Evolutionary conservation across 2,797 vertebrate species (phyloP), one percentile per base, ranked within the genome.

Genomic region (Meda fulgida): DNA sequence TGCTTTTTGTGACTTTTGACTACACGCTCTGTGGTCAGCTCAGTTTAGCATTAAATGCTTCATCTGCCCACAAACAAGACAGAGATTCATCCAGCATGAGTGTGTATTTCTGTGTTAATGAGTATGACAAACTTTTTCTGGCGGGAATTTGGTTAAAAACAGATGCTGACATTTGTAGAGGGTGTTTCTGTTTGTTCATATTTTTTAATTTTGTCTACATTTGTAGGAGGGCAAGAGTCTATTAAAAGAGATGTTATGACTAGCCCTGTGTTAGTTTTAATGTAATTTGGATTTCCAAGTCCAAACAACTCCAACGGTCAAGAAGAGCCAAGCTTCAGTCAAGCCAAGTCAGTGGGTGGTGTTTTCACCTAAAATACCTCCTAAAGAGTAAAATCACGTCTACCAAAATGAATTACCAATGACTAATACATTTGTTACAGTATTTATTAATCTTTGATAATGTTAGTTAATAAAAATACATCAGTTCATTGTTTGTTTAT

Each of bases 241-340:
- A 76, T 77, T 73, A 43, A 77, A 13, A 5, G 51, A 46, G 53
- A 29, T 71, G 63, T 65, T 46, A n/a, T 86, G 66, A 65, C 65
- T 48, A 77, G 58, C 6, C 23, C 29, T 70, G n/a, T 48, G 80
- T 81, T 86, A 69, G 71, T 78, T 82, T 76, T 66, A 66, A 67
- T 11, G 55, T n/a, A 65, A 81, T 83, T 26, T 75, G 36, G 76
- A 40, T 73, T 75, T 18, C 70, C 23, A 87, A 63, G 9, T 66
- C 63, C 26, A 79, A 88, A 82, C 63, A 87, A 80, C 76, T 69
- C 31, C 6, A 31, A 26, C 19, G 19, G 21, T 76, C 29, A 69
- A 69, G 36, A 75, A 63, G 63, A 48, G 26, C 19, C 60, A 76
- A 84, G 58, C 18, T 69, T 46, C n/a, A n/a, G n/a, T n/a, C n/a